Base-by-base conservation (phyloP, 2,113 vertebrate genomes). In the Daboia siamensis region DNA sequence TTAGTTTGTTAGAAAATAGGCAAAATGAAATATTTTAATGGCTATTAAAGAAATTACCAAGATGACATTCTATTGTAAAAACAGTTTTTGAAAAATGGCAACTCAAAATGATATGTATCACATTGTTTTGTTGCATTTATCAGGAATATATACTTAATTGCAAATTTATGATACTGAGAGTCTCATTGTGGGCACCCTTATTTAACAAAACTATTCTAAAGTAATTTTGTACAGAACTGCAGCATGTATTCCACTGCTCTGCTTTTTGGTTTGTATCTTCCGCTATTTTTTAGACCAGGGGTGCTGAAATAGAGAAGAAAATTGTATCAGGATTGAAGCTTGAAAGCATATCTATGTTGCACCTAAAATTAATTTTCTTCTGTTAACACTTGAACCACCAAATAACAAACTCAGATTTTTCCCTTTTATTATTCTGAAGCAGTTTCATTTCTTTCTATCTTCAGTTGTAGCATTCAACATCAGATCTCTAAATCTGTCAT, bases 41-140 rank as follows among this genome's bases (percentile, higher is more conserved):
- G 57, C 90, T 93, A 80, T 92, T 17, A 2, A 95, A 96, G 94
- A 94, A 39, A 94, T 74, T 92, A 90, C 29, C 86, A 90, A 90
- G 93, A 86, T 91, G 92, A 93, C 93, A 94, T 56, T 54, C 20
- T 90, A 51, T 33, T 86, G 74, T 59, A 0, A 1, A 87, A 92
- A 3, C 88, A 74, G 89, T 93, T 90, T 90, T 94, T 44, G 6
- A 26, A 80, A 87, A 93, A 55, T 80, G 74, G 87, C 23, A 90
- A 57, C 33, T 91, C 23, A 56, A 20, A 85, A 91, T 57, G 13
- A 57, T 24, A 91, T 57, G 7, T 33, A 91, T n/a, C 13, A 85
- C 55, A 48, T 17, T 85, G 15, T 3, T 24, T 56, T 8, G 57
- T 93, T 52, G 90, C 92, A 55, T 44, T 94, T 89, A 90, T 90